Conservation (phyloP, 1,140 invertebrate genomes). For the Eufriesea mexicana region DNA sequence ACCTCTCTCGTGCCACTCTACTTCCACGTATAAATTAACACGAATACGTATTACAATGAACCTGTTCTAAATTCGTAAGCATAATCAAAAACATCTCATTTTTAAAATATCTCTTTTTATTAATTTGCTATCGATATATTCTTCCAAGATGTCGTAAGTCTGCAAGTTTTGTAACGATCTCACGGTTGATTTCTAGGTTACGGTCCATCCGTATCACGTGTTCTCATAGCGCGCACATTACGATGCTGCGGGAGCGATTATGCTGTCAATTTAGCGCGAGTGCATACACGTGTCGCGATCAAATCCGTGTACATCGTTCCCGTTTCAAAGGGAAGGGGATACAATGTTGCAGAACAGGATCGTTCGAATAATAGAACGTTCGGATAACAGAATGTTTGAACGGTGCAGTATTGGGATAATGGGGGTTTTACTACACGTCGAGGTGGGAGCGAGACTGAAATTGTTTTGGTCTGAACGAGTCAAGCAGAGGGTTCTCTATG, state of each 20-base stretch:
- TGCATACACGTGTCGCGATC: background rate
- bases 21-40: no score
- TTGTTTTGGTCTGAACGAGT: background rate
- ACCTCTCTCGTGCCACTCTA: no score
- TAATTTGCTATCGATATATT: background rate
- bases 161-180: no score
- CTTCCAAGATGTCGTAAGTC: no score
- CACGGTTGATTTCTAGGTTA: background rate
- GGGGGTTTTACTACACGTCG: background rate
- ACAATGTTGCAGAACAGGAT: background rate
- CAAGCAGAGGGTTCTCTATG: background rate
- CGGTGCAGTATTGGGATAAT: background rate
- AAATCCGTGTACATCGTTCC: background rate
- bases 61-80: no score
- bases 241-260: background rate
- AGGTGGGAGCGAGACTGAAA: background rate
- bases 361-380: conserved; percentile 1
- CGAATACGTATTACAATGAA: no score
- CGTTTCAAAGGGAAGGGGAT: conserved; percentile 8
- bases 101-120: no score
- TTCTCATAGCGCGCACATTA: background rate
- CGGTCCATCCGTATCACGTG: no score
- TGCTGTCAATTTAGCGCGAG: background rate
- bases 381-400: background rate
- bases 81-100: no score